Percentiles rank a stretch among this genome's conserved stretches.
Conservation (phyloP, 2,888 invertebrate genomes). For the Emmelina monodactyla region DNA sequence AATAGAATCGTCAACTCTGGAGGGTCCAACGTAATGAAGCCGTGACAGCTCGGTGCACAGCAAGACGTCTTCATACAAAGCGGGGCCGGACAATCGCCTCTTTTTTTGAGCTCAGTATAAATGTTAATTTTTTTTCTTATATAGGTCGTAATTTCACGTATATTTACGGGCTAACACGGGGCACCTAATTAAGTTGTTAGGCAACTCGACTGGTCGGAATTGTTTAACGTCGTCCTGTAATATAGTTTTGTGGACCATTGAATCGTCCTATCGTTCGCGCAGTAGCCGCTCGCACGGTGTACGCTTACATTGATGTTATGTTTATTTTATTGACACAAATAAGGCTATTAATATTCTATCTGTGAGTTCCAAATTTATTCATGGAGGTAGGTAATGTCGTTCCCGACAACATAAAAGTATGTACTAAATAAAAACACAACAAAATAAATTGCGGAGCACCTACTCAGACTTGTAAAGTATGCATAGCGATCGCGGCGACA, state of each 20-base stretch:
- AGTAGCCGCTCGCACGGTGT: slow-evolving; percentile 29
- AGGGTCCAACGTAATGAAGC: neutral
- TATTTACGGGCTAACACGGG: slow-evolving; percentile 62
- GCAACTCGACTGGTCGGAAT: slow-evolving; percentile 50
- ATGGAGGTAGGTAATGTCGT: neutral
- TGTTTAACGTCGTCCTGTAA: slow-evolving; percentile 50
- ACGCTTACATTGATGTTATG: neutral
- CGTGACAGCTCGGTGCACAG: slow-evolving; percentile 25
- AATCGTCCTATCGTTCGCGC: slow-evolving; percentile 40
- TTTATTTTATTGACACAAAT: slow-evolving; percentile 7
- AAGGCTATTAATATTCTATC: neutral
- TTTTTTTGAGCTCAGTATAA: slow-evolving; percentile 63
- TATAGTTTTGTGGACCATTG: slow-evolving; percentile 39
- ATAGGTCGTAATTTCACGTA: slow-evolving; percentile 63
- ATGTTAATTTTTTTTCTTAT: slow-evolving; percentile 64
- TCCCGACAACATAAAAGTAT: neutral
- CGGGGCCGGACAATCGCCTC: slow-evolving; percentile 53
- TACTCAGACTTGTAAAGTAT: slow-evolving; percentile 9
- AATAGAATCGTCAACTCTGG: neutral
- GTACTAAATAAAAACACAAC: neutral
- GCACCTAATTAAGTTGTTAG: slow-evolving; percentile 66
- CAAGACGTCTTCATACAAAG: slow-evolving; percentile 55
- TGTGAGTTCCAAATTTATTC: neutral
- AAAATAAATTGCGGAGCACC: neutral
- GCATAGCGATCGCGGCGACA: slow-evolving; percentile 17